These are phyloP conservation scores for Dendrolimus pini DNA, from an alignment of 2,888 invertebrate genomes.

Conservation along the genomic window DNA sequence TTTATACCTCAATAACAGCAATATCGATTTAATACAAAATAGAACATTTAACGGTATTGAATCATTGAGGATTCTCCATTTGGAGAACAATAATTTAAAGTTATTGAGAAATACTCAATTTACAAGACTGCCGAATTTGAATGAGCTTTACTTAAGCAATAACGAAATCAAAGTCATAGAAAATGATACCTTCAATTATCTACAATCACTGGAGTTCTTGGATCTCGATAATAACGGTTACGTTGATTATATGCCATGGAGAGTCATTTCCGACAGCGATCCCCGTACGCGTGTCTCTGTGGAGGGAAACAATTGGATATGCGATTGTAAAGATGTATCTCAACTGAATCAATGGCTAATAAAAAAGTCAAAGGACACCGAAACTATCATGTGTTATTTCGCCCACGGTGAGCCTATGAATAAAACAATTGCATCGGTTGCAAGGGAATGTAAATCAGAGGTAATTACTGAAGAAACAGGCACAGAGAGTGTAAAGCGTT, in stretches of 20 bases:
- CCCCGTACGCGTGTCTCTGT: conserved; percentile 82
- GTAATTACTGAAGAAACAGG: conserved; percentile 80
- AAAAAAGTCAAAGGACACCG: conserved; percentile 80
- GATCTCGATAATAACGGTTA: conserved; percentile 87
- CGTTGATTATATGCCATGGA: conserved; percentile 85
- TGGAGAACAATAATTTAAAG: conserved; percentile 85
- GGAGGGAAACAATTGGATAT: conserved; percentile 89
- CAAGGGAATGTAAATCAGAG: conserved; percentile 78
- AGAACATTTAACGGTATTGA: conserved; percentile 89
- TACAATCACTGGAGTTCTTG: conserved; percentile 83
- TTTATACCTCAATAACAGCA: conserved; percentile 87
- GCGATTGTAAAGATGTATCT: conserved; percentile 84
- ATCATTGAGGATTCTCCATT: conserved; percentile 83
- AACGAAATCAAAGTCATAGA: conserved; percentile 85
- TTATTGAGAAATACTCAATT: conserved; percentile 87
- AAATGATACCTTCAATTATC: conserved; percentile 85
- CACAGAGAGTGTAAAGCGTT: conserved; percentile 71
- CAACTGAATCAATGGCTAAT: conserved; percentile 83
- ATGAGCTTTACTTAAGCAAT: conserved; percentile 85
- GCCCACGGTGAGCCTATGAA: conserved; percentile 70
- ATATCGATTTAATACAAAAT: conserved; percentile 85
- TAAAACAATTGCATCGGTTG: conserved; percentile 64
- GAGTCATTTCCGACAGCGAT: conserved; percentile 80
- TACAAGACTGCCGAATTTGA: conserved; percentile 83
- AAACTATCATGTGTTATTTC: conserved; percentile 81